Percentiles rank a stretch among this genome's conserved stretches.
These are phyloP conservation scores for Balanococcus diminutus DNA, from an alignment of 2,888 invertebrate species.

Conservation along the genomic window DNA sequence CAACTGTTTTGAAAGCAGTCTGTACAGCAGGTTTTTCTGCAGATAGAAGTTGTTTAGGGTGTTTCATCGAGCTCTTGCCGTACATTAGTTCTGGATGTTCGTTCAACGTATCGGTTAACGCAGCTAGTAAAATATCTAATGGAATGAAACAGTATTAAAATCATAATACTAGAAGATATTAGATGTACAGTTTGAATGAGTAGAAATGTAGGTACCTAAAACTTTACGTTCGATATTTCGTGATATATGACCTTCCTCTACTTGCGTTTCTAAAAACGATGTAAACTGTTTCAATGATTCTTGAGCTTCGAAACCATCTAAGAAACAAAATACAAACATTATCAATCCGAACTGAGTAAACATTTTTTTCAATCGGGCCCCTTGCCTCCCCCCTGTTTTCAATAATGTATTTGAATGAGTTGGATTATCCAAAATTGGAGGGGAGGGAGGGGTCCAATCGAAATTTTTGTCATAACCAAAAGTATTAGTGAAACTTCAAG, in stretches of 20 bases:
- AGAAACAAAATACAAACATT: background rate
- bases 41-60: background rate
- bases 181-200: no score
- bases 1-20: background rate
- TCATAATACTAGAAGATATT: no score
- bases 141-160: background rate
- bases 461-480: no score
- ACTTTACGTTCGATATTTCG: conserved; percentile 78
- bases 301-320: conserved; percentile 72
- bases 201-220: conserved; percentile 66
- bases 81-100: conserved; percentile 74
- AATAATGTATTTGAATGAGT: no score
- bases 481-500: no score
- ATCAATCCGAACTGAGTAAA: no score
- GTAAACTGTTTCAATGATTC: conserved; percentile 76
- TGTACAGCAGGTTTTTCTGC: background rate
- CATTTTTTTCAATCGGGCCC: no score
- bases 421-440: no score
- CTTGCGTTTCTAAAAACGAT: conserved; percentile 74
- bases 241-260: conserved; percentile 75
- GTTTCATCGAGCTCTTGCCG: conserved; percentile 55
- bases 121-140: conserved; percentile 76
- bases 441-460: no score
- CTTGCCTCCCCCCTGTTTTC: no score
- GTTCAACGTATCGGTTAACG: conserved; percentile 74